phyloP scores from a whole-genome alignment of 1,140 invertebrate species.

The Ostrea denselamellosa region DNA sequence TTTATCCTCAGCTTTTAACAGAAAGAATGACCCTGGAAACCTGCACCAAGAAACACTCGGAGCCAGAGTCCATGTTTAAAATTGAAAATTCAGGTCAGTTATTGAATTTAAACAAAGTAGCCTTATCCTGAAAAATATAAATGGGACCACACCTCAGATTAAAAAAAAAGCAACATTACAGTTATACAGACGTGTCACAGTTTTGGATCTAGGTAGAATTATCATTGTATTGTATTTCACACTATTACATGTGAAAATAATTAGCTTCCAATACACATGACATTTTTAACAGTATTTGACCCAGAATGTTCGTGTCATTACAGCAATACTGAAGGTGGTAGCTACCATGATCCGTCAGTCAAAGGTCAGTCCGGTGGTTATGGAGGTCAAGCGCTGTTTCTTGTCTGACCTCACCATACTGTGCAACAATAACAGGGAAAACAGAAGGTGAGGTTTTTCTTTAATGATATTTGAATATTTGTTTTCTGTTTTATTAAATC shows the following conservation, averaged over 20 bases:
- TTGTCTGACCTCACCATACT: constrained; percentile 97
- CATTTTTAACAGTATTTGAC: no score
- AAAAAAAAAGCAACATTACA: no score
- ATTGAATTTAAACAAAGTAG: no score
- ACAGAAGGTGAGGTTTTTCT: constrained; percentile 82
- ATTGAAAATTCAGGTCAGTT: constrained; percentile 95
- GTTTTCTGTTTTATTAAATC: not conserved
- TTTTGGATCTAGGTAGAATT: no score
- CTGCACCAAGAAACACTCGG: constrained; percentile 92
- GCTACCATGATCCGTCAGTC: constrained; percentile 97
- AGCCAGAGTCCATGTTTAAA: constrained; percentile 95
- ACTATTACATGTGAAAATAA: no score
- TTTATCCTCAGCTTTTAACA: constrained; percentile 87
- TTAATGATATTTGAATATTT: not conserved
- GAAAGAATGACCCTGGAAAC: constrained; percentile 98
- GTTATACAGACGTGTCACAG: no score
- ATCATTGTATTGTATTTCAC: no score
- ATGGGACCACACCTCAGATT: no score
- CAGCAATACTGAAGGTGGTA: constrained; percentile 98
- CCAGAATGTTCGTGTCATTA: not conserved
- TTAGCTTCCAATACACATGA: no score
- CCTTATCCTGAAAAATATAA: no score
- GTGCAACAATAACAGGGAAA: constrained; percentile 98
- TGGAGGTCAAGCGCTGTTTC: constrained; percentile 96
- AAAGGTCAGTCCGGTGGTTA: constrained; percentile 93